Base-by-base conservation (phyloP, 2,797 vertebrate genomes). In the Leptatherina wallacei region DNA sequence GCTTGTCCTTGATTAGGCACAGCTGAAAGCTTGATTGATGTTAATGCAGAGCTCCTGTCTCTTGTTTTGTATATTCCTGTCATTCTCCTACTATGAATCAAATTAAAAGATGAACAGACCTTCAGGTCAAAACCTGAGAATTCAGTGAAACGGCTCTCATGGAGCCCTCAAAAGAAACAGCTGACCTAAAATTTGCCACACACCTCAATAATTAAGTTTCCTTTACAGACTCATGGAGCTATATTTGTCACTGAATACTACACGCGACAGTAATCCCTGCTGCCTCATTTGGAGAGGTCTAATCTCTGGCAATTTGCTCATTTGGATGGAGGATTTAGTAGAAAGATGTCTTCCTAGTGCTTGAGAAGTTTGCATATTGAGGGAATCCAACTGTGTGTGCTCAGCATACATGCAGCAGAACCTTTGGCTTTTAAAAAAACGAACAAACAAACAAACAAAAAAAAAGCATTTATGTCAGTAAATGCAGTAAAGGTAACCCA, bases 261-360 rank as follows among this genome's bases (percentile, higher is more conserved):
- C 82, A 83, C 71, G 64, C 79, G 87, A 92, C 92, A 90, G 82
- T 91, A 92, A 94, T 92, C 89, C 86, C 44, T 13, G 58, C 67
- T 52, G 77, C 82, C 83, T 85, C 78, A 62, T 88, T 83, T 81
- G 60, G 75, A 65, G 54, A 67, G 61, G 65, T 83, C 80, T 93
- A 91, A 93, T 93, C 89, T 87, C 74, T 77, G 66, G 66, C 86
- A 83, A 85, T 36, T 85, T 63, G 81, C 81, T 86, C 83, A 66
- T 79, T 82, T 74, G 82, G 69, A 76, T 75, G 69, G 66, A 78
- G 88, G 88, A 91, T 91, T 90, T 91, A 61, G 75, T 58, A 27
- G 65, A 77, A 87, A 88, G 75, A 77, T 63, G 69, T 70, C 68
- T 74, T 78, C 71, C 78, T 51, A 11, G 58, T 1, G 35, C 52